phyloP scores from a whole-genome alignment of 2,797 vertebrate genomes.

The Oceanodroma leucorhoa region DNA sequence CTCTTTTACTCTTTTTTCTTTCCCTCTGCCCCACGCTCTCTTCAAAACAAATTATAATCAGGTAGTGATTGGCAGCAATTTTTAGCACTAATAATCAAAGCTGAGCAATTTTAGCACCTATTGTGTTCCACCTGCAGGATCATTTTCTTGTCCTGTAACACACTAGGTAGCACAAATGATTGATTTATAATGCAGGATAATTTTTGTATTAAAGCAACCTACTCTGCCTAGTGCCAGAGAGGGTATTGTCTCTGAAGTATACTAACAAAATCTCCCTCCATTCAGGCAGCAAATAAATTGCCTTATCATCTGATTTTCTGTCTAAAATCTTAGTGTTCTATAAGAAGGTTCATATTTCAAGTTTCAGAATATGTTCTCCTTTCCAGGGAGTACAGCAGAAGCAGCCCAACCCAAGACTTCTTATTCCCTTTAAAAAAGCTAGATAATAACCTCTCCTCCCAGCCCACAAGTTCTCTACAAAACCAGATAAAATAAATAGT shows the following conservation, averaged over 20 bases:
- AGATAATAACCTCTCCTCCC: constrained; percentile 2
- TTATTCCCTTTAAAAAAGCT: background rate
- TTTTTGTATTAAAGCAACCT: constrained; percentile 10
- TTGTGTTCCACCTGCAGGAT: constrained; percentile 54
- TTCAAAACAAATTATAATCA: constrained; percentile 50
- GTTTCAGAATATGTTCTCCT: constrained; percentile 1
- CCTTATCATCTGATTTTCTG: constrained; percentile 11
- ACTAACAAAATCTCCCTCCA: background rate
- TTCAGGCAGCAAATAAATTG: constrained; percentile 32
- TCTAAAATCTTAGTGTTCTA: constrained; percentile 16
- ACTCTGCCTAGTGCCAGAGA: background rate
- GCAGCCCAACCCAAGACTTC: background rate
- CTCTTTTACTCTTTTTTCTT: background rate
- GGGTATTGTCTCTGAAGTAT: background rate
- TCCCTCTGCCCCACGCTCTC: background rate
- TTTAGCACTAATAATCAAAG: constrained; percentile 61
- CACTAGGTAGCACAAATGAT: constrained; percentile 45
- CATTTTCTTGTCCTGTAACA: constrained; percentile 60
- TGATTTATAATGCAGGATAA: constrained; percentile 1
- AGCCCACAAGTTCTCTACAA: background rate
- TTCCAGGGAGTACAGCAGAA: background rate
- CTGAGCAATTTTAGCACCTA: constrained; percentile 50
- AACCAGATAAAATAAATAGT: constrained; percentile 19
- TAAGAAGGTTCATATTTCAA: constrained; percentile 12
- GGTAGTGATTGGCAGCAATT: constrained; percentile 53